Conservation (phyloP, 2,888 invertebrate species). For the Dolichopus griseipennis region DNA sequence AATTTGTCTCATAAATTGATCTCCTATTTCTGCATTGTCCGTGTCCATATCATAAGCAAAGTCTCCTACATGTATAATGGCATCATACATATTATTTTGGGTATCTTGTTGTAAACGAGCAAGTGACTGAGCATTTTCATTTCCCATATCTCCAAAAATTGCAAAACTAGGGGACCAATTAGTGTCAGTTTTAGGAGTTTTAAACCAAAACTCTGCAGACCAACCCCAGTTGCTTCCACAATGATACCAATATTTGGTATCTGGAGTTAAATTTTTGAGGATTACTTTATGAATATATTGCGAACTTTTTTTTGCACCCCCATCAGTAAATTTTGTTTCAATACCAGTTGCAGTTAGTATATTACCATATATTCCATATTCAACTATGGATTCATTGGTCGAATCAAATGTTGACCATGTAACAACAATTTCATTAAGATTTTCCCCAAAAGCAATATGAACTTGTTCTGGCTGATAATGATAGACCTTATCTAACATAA, state of each 20-base stretch:
- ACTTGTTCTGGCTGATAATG: slow-evolving; percentile 53
- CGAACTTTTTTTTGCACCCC: slow-evolving; percentile 52
- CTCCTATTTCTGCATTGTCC: slow-evolving; percentile 72
- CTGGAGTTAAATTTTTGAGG: slow-evolving; percentile 52
- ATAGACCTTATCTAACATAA: slow-evolving; percentile 12
- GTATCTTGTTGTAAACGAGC: slow-evolving; percentile 76
- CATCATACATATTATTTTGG: slow-evolving; percentile 70
- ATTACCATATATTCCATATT: slow-evolving; percentile 59
- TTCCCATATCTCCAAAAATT: slow-evolving; percentile 91
- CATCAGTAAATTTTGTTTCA: slow-evolving; percentile 61
- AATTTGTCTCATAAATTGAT: slow-evolving; percentile 88
- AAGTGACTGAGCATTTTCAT: slow-evolving; percentile 77
- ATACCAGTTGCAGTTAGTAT: slow-evolving; percentile 47
- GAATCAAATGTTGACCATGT: slow-evolving; percentile 74
- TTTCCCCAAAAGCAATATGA: slow-evolving; percentile 55
- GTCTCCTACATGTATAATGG: slow-evolving; percentile 86
- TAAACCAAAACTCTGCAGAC: slow-evolving; percentile 72
- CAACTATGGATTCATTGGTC: slow-evolving; percentile 58
- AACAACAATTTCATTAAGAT: slow-evolving; percentile 59
- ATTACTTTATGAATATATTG: slow-evolving; percentile 73
- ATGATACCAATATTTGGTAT: slow-evolving; percentile 67
- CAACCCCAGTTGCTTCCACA: slow-evolving; percentile 72
- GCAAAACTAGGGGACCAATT: slow-evolving; percentile 74
- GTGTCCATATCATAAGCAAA: slow-evolving; percentile 91
- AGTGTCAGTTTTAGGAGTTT: slow-evolving; percentile 55